Conservation (phyloP, 2,113 vertebrate species). For the Benitochromis conjunctus region DNA sequence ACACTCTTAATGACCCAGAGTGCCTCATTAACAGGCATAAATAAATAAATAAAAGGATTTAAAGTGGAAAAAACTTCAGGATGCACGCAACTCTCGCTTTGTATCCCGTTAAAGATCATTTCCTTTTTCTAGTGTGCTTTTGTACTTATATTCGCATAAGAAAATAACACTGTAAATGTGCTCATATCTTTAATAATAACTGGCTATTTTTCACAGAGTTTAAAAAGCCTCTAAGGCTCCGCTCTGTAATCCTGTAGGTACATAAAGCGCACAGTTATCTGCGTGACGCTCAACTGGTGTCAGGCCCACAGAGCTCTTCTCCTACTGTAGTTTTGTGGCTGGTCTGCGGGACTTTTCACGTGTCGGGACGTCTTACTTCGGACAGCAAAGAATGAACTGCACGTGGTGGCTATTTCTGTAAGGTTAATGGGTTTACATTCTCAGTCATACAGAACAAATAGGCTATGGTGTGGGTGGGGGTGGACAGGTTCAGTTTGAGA, state of each 20-base stretch:
- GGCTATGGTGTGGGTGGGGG: background rate
- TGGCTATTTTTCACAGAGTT: background rate
- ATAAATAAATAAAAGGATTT: no score
- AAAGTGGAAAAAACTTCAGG: background rate
- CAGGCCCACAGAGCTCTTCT: background rate
- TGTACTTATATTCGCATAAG: background rate
- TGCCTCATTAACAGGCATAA: background rate
- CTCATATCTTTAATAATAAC: background rate
- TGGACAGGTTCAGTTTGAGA: background rate
- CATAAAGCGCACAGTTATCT: background rate
- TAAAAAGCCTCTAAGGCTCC: background rate
- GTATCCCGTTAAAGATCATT: background rate
- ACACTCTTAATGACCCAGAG: background rate
- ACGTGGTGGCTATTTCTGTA: slow-evolving; percentile 55
- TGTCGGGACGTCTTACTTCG: slow-evolving; percentile 53
- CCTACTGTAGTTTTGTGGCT: background rate
- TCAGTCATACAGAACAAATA: slow-evolving; percentile 41
- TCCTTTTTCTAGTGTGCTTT: background rate
- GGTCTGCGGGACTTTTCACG: background rate
- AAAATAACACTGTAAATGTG: background rate
- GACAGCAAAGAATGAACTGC: slow-evolving; percentile 36
- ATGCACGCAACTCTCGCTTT: background rate
- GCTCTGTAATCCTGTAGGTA: background rate
- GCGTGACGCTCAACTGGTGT: slow-evolving; percentile 6
- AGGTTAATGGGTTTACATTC: slow-evolving; percentile 56